These are phyloP conservation scores for Cephus nigrinus DNA, from an alignment of 2,888 invertebrate species.

Conservation along the genomic window DNA sequence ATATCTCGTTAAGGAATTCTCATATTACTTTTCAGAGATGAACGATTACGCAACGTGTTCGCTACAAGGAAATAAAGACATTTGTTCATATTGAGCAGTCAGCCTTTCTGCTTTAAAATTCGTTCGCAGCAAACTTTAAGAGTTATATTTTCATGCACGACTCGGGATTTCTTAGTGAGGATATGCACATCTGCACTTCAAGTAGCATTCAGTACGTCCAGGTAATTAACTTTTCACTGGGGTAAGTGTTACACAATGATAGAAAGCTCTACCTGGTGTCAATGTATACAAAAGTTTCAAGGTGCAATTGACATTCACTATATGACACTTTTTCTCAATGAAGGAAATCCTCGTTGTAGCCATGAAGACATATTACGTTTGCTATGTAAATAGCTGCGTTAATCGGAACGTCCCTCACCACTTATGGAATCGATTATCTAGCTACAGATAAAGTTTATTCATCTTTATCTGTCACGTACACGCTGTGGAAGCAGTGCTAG, in stretches of 20 bases:
- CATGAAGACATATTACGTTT: not conserved
- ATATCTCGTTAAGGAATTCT: constrained; percentile 25
- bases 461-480: not conserved
- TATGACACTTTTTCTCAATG: not conserved
- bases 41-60: not conserved
- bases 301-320: not conserved
- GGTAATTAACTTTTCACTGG: not conserved
- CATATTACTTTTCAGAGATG: constrained; percentile 2
- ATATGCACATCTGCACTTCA: not conserved
- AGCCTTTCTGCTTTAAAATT: not conserved
- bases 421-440: not conserved
- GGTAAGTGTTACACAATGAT: not conserved
- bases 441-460: not conserved
- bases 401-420: not conserved
- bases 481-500: not conserved
- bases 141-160: not conserved
- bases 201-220: not conserved
- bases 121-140: not conserved
- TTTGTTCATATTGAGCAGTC: not conserved
- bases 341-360: not conserved
- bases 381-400: not conserved
- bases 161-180: not conserved
- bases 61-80: not conserved
- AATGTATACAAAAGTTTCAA: not conserved
- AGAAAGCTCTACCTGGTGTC: not conserved